Base-by-base conservation (phyloP, 2,888 invertebrate genomes). In the Nudaria mundana region DNA sequence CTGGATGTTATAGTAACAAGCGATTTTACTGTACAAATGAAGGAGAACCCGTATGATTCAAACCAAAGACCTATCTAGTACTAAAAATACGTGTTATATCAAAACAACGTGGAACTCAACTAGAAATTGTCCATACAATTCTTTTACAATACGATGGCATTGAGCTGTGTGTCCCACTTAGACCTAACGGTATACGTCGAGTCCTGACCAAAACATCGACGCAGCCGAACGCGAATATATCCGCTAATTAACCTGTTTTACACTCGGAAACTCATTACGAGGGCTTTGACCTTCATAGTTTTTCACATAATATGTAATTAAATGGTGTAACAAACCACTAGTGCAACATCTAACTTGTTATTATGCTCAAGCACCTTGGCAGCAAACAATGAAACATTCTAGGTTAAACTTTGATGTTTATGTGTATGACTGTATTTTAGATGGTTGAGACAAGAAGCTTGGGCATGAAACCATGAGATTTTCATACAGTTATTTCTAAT, bases 231-330 rank as follows among this genome's bases (percentile, higher is more conserved):
- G 62, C 64, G 49, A 66, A 66, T 68, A 64, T 72, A 70, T 76
- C 76, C 71, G 73, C 76, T 68, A 75, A 76, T 76, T 77, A 78
- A 71, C 71, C 70, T 71, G 75, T 64, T 66, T 59, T 56, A 65
- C 59, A 56, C 59, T 63, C 57, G 57, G 68, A 61, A 65, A 67
- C 54, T 56, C 60, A 61, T 62, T 63, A 65, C 48, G 65, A 61
- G 73, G 70, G 59, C 69, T 69, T 70, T 65, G 63, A 72, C 71
- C 71, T 73, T 71, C 59, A 52, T 54, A 56, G 53, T 52, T 57
- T 61, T 66, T 56, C 52, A 59, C 56, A 48, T 52, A 52, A 60
- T 56, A 52, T 31, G 50, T 61, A 50, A 53, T 55, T 60, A 56
- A 44, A 43, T 46, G 43, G 46, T 44, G 51, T 48, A 51, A 51